Base-by-base conservation (phyloP, 2,888 invertebrate species). In the Eupithecia pulchellata region DNA sequence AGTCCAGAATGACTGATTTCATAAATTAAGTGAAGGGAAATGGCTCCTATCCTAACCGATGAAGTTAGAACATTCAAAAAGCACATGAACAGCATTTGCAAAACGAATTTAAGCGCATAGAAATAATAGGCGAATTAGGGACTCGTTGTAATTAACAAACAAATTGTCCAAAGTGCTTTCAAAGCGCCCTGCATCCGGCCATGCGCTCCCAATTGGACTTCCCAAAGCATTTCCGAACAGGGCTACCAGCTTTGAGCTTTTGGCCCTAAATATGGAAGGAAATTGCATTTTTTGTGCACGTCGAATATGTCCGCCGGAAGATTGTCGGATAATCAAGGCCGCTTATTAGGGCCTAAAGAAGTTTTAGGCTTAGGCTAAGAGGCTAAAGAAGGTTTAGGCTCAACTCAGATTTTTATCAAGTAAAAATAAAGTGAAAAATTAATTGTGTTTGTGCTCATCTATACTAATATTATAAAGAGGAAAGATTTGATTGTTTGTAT, bases 141-240 rank as follows among this genome's bases (percentile, higher is more conserved):
- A 69, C 69, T 75, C 64, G 64, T 68, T 70, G 67, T 66, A 90
- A 90, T 90, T 89, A 89, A 86, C 82, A 81, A 84, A 83, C 82
- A 89, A 87, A 89, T 89, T 86, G 87, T 82, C 77, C 77, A 79
- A 84, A 89, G 89, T 86, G 87, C 91, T 93, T 92, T 91, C 89
- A 92, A 90, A 89, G 86, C 82, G 85, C 84, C 86, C 85, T 85
- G 86, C 92, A 89, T 93, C 93, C 93, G 93, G 91, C 84, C 86
- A 74, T 86, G 85, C 86, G 93, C 87, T 88, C 93, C 89, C 93
- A 94, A 93, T 94, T 93, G 93, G 85, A 94, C 93, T 94, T 94
- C 94, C 94, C 92, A 93, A 85, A 83, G 85, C 84, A 86, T 89
- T 92, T 93, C 93, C 93, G 92, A 94, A 81, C 87, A 69, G 73